phyloP scores from a whole-genome alignment of 2,113 vertebrate genomes.

The Bolborhynchus lineola region DNA sequence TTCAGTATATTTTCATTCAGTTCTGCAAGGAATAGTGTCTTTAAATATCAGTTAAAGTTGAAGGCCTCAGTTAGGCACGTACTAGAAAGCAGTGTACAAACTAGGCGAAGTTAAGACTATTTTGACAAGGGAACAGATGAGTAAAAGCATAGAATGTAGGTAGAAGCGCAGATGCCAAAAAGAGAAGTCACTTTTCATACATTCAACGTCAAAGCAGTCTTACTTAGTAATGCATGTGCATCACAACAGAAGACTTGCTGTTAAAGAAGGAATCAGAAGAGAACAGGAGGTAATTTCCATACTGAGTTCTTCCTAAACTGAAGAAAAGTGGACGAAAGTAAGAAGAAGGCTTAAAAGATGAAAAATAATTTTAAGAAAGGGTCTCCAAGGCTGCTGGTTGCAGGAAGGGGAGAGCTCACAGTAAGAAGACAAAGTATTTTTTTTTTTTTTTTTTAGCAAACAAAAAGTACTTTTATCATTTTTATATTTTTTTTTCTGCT shows the following conservation, averaged over 20 bases:
- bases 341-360: background rate
- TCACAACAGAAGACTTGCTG: background rate
- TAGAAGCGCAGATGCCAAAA: background rate
- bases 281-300: background rate
- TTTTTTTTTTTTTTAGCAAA: background rate
- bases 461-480: background rate
- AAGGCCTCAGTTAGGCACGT: background rate
- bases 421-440: background rate
- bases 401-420: background rate
- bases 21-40: background rate
- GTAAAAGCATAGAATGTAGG: background rate
- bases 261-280: background rate
- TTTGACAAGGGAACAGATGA: slow-evolving; percentile 8
- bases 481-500: background rate
- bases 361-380: background rate
- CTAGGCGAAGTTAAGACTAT: background rate
- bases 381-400: background rate
- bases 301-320: background rate
- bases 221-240: background rate
- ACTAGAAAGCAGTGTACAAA: background rate
- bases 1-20: background rate
- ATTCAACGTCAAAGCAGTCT: background rate
- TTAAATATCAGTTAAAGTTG: background rate
- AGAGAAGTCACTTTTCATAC: background rate
- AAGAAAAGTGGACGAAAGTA: background rate